These are phyloP conservation scores for Lepidothrix coronata DNA, from an alignment of 2,113 vertebrate species.

Conservation along the genomic window DNA sequence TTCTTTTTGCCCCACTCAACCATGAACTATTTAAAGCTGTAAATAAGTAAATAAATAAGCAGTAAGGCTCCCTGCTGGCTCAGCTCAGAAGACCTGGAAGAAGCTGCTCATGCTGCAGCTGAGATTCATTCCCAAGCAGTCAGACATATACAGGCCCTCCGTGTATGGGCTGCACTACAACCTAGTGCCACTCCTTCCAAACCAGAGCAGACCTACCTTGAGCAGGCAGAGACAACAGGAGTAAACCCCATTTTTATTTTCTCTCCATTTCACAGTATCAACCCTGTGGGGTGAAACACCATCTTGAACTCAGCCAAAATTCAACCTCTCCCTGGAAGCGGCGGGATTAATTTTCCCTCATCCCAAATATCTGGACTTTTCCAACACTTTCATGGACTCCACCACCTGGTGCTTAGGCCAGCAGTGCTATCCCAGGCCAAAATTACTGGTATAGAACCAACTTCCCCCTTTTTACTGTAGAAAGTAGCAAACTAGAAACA, in stretches of 20 bases:
- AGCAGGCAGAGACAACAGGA: not conserved
- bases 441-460: not conserved
- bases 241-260: not conserved
- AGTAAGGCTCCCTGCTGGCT: not conserved
- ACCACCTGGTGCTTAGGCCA: not conserved
- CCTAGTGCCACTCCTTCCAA: not conserved
- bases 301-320: not conserved
- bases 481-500: not conserved
- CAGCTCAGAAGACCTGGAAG: not conserved
- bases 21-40: not conserved
- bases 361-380: not conserved
- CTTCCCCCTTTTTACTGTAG: not conserved
- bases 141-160: not conserved
- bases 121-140: not conserved
- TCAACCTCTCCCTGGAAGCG: not conserved
- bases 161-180: not conserved
- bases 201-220: not conserved
- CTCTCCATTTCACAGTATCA: not conserved
- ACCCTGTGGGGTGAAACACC: not conserved
- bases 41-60: slow-evolving; percentile 47
- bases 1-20: not conserved
- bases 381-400: not conserved
- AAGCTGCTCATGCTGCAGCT: accelerated
- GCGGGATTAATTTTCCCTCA: not conserved
- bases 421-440: not conserved